phyloP scores from a whole-genome alignment of 2,113 vertebrate genomes.

The Pao palembangensis region DNA sequence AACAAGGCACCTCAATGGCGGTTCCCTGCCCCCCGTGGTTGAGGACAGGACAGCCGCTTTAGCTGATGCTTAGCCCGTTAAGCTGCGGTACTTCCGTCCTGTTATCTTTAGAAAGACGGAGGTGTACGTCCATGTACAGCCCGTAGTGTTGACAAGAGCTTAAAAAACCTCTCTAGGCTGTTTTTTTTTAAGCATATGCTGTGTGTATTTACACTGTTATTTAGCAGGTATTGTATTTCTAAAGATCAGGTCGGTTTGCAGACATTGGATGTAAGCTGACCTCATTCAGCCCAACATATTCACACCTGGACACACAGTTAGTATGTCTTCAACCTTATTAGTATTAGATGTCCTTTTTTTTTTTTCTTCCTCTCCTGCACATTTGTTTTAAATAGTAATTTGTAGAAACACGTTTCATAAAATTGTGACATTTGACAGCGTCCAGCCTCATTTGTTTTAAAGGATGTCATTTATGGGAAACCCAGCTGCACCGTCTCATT shows the following conservation, averaged over 20 bases:
- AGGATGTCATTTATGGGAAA: too few species aligned
- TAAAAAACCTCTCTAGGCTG: slow-evolving; percentile 6
- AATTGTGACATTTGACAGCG: not conserved
- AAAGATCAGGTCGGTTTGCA: not conserved
- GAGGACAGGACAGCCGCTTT: slow-evolving; percentile 36
- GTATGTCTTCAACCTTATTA: too few species aligned
- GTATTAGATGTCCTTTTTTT: too few species aligned
- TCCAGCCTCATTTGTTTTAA: too few species aligned
- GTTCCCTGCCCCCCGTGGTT: slow-evolving; percentile 1
- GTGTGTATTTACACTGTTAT: slow-evolving; percentile 21
- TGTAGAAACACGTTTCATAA: too few species aligned
- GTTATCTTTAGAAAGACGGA: slow-evolving; percentile 32
- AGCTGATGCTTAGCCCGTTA: slow-evolving; percentile 61
- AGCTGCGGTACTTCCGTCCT: slow-evolving; percentile 56
- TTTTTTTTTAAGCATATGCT: slow-evolving; percentile 4
- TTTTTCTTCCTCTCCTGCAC: too few species aligned
- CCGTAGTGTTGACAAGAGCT: slow-evolving; percentile 19
- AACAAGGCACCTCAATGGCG: not conserved
- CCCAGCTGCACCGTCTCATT: too few species aligned
- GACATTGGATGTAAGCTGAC: slow-evolving; percentile 2
- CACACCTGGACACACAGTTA: too few species aligned
- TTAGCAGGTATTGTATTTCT: not conserved
- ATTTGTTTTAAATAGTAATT: too few species aligned
- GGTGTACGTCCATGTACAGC: slow-evolving; percentile 8
- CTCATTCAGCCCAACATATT: not conserved